Conservation (phyloP, 2,797 vertebrate species). For the Lophius americanus region DNA sequence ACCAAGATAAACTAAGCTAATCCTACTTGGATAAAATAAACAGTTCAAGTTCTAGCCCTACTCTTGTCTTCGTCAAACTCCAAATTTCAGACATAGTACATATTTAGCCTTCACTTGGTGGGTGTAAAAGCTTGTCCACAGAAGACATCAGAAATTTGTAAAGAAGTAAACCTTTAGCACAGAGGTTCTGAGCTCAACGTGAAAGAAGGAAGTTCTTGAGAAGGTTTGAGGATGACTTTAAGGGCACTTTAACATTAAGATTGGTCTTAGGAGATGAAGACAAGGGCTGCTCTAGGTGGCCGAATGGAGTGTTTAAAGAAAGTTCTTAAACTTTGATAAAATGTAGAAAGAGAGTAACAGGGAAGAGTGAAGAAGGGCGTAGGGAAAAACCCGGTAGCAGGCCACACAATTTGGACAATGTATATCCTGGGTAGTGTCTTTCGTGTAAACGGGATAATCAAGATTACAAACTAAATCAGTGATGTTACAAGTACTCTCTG, state of each 20-base stretch:
- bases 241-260: constrained; percentile 1
- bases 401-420: neutral
- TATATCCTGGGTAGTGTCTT: neutral
- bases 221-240: neutral
- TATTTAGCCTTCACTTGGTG: too few species aligned
- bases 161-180: too few species aligned
- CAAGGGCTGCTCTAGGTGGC: neutral
- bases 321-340: neutral
- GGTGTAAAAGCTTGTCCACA: too few species aligned
- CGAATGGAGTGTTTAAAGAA: neutral
- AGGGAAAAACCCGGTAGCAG: neutral
- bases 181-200: neutral
- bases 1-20: neutral
- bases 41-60: too few species aligned
- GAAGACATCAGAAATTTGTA: too few species aligned
- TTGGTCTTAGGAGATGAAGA: neutral
- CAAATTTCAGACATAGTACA: too few species aligned
- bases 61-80: too few species aligned
- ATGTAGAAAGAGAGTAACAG: neutral
- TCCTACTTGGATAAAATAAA: neutral
- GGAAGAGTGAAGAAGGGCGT: neutral
- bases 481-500: neutral
- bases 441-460: neutral
- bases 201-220: neutral
- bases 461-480: neutral